Percentiles rank a stretch among this genome's conserved stretches.
Evolutionary conservation across 2,888 invertebrate genomes (phyloP).

Genomic region (Rhamnusium bicolor): DNA sequence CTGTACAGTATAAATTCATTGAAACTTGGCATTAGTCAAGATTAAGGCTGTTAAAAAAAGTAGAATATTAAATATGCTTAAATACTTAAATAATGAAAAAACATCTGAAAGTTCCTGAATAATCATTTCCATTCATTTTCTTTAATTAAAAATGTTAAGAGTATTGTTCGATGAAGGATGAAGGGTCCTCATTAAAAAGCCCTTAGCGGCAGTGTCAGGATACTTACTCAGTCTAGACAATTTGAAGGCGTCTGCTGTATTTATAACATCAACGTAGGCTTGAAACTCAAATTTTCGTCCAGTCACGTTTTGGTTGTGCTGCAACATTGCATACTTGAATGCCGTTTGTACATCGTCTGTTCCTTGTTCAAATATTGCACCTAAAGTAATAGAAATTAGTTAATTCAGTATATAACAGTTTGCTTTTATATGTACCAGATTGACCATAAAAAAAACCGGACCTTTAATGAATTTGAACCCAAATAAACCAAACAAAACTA

Average conservation of each 20-base stretch:
- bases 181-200: neutral
- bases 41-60: too few species aligned
- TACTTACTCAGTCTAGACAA: constrained; percentile 92
- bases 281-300: constrained; percentile 87
- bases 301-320: constrained; percentile 88
- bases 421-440: too few species aligned
- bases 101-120: neutral
- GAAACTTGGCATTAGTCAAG: too few species aligned
- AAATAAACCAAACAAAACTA: too few species aligned
- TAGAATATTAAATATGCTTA: too few species aligned
- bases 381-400: constrained; percentile 71
- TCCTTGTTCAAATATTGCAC: constrained; percentile 93
- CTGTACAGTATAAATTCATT: too few species aligned
- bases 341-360: constrained; percentile 94
- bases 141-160: neutral
- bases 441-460: too few species aligned
- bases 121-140: neutral
- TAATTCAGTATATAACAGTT: too few species aligned
- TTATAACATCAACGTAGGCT: constrained; percentile 92
- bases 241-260: constrained; percentile 94
- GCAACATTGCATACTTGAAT: constrained; percentile 91
- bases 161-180: neutral
- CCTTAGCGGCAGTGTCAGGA: neutral
- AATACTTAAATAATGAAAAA: too few species aligned
- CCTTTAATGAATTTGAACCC: too few species aligned